Base-by-base conservation (phyloP, 2,797 vertebrate species). In the Cryptoblepharus egeriae region DNA sequence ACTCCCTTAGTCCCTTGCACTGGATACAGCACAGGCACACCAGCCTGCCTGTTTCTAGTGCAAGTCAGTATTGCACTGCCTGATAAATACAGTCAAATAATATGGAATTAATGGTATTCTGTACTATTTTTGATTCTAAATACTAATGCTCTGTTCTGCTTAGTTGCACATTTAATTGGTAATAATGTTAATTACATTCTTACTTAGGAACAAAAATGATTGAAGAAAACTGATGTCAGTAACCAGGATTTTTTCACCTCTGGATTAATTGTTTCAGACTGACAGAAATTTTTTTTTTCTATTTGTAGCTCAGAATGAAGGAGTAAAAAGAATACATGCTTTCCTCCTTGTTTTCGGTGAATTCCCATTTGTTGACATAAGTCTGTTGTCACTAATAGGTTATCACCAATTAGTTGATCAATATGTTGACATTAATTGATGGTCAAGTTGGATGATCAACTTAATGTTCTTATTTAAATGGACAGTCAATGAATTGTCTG, bases 101-200 rank as follows among this genome's bases (percentile, higher is more conserved):
- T 39, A 5, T 35, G 77, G 35, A 83, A 77, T 83, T 83, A 64
- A 77, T 72, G 45, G 45, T 65, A 20, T 57, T 85, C 6, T 82
- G 45, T 18, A 26, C 32, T 80, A 49, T 77, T 78, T 84, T 71
- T 80, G 75, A 61, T 74, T 28, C 74, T 78, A 80, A 87, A 75
- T 22, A 57, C 37, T 49, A 71, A 49, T 69, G 9, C 72, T 87
- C 73, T 75, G 72, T 28, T 28, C 65, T 79, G 45, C 70, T 80
- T 82, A 81, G 30, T 70, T 79, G 69, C 79, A 76, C 30, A 75
- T 69, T 86, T 75, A 79, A 80, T 63, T 74, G n/a, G 35, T 71
- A 28, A 75, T 84, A 84, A 68, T 73, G 85, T 63, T 82, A 75
- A 76, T 39, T 75, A 82, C 74, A 49, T 69, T 60, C 37, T 63